Conservation (phyloP, 2,888 invertebrate species). For the Chromoteleia sp. region DNA sequence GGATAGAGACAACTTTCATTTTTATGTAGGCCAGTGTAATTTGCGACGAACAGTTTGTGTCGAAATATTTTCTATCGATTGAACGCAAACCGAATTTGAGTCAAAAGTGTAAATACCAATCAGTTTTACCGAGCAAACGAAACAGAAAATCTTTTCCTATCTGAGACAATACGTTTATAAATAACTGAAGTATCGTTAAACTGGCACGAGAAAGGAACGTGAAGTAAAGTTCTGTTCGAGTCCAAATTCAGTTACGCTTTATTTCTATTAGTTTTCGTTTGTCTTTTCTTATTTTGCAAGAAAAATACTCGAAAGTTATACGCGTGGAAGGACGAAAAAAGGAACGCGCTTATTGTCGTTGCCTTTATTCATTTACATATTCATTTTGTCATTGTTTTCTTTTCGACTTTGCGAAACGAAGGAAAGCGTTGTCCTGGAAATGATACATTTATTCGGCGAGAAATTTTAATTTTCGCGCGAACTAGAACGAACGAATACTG, state of each 20-base stretch:
- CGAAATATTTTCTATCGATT: too few relatives aligned
- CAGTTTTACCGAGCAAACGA: too few relatives aligned
- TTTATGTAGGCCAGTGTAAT: too few relatives aligned
- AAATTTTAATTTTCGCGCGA: too few relatives aligned
- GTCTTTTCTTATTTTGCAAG: conserved; percentile 41
- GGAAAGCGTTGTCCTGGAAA: not conserved
- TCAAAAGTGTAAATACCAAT: too few relatives aligned
- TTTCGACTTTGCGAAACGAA: not conserved
- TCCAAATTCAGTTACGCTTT: conserved; percentile 29
- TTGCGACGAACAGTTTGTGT: too few relatives aligned
- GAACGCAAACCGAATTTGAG: too few relatives aligned
- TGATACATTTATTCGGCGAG: not conserved
- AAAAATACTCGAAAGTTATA: conserved; percentile 30
- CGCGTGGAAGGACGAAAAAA: conserved; percentile 4
- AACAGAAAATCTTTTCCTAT: too few relatives aligned
- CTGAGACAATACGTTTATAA: too few relatives aligned
- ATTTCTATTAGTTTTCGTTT: conserved; percentile 30
- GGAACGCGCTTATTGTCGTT: conserved; percentile 8
- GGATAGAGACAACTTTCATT: too few relatives aligned
- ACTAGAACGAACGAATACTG: too few relatives aligned
- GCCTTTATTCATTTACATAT: conserved; percentile 43
- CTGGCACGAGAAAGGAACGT: conserved; percentile 5
- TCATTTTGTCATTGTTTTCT: conserved; percentile 29
- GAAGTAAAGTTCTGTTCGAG: conserved; percentile 9
- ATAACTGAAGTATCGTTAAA: too few relatives aligned